Conservation (phyloP, 2,113 vertebrate genomes). For the Enhydra lutris region DNA sequence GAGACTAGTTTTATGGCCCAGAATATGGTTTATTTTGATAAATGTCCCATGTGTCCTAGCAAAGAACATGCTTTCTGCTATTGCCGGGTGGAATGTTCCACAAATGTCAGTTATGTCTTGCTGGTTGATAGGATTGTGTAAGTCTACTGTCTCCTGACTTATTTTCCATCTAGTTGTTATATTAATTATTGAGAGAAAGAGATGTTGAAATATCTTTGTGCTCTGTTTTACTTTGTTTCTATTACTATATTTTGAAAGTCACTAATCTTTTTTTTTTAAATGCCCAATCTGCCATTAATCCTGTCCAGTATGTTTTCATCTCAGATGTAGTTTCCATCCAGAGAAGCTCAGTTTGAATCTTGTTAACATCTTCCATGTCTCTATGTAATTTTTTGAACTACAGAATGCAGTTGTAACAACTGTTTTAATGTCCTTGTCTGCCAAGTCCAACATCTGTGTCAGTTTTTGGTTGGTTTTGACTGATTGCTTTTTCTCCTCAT, state of each 20-base stretch:
- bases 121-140: neutral
- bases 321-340: neutral
- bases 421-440: neutral
- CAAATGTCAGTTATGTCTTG: neutral
- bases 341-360: neutral
- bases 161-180: neutral
- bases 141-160: neutral
- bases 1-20: neutral
- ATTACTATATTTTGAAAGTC: neutral
- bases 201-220: neutral
- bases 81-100: neutral
- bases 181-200: neutral
- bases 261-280: neutral
- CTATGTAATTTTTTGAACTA: neutral
- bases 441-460: neutral
- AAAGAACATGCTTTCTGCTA: neutral
- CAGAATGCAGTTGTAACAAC: neutral
- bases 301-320: neutral
- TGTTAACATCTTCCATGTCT: neutral
- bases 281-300: neutral
- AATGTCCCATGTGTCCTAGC: neutral
- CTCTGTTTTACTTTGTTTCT: constrained; percentile 29
- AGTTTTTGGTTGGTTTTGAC: neutral
- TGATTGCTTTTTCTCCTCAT: neutral
- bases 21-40: neutral